Evolutionary conservation across 2,888 invertebrate genomes (phyloP).

Genomic region (Oligia strigilis): DNA sequence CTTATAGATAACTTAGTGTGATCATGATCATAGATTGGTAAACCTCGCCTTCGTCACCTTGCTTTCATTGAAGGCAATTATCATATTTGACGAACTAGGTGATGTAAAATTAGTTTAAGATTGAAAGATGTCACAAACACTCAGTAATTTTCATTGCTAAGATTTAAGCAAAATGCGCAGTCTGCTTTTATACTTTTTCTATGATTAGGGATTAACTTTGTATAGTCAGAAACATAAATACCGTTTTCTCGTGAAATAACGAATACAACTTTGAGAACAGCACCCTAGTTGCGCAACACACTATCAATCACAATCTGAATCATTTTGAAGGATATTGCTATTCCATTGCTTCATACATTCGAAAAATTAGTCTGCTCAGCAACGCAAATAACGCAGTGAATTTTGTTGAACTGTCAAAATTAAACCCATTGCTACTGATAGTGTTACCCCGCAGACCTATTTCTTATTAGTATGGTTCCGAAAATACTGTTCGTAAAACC

Average conservation of each 20-base stretch:
- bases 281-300: too few species aligned
- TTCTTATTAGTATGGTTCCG: neutral
- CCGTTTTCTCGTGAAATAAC: neutral
- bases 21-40: constrained; percentile 4
- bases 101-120: constrained; percentile 7
- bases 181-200: constrained; percentile 26
- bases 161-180: neutral
- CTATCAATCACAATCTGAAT: too few species aligned
- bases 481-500: neutral
- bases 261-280: neutral
- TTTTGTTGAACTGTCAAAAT: too few species aligned
- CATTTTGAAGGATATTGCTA: too few species aligned
- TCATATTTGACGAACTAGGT: constrained; percentile 8
- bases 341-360: too few species aligned
- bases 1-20: neutral
- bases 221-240: neutral
- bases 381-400: too few species aligned
- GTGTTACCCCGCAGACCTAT: neutral
- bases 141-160: constrained; percentile 15
- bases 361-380: too few species aligned
- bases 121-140: constrained; percentile 18
- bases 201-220: neutral
- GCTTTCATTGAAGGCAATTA: neutral
- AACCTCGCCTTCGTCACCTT: neutral
- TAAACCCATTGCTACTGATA: too few species aligned